Percentiles rank a stretch among this genome's conserved stretches.
These are phyloP conservation scores for Clepsis dumicolana DNA, from an alignment of 2,888 invertebrate genomes.

Conservation along the genomic window DNA sequence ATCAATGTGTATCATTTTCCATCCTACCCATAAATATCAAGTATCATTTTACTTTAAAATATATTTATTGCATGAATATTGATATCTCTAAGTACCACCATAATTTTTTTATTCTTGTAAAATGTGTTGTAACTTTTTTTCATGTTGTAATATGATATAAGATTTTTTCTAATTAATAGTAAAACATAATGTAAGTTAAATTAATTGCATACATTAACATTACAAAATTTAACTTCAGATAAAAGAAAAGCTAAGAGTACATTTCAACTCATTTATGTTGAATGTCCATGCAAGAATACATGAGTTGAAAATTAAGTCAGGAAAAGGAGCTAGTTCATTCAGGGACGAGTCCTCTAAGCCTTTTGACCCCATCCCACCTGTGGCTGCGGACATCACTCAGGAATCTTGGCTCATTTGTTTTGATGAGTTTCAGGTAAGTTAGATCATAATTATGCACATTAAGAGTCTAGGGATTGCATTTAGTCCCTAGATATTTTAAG, in stretches of 20 bases:
- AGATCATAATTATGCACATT: too few relatives aligned
- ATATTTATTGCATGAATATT: too few relatives aligned
- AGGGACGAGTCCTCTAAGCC: constrained; percentile 76
- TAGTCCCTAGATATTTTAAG: too few relatives aligned
- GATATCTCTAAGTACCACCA: not conserved
- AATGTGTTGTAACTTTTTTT: too few relatives aligned
- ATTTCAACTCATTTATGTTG: constrained; percentile 99
- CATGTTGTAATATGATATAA: too few relatives aligned
- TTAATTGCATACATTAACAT: constrained; percentile 15
- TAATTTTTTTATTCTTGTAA: too few relatives aligned
- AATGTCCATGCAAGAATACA: constrained; percentile 97
- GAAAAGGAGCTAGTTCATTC: constrained; percentile 79
- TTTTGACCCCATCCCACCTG: constrained; percentile 98
- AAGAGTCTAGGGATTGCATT: too few relatives aligned
- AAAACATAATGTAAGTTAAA: not conserved
- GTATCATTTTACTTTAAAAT: too few relatives aligned
- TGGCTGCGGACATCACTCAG: constrained; percentile 94
- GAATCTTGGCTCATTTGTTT: constrained; percentile 98
- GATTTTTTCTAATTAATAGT: not conserved
- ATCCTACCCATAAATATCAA: not conserved
- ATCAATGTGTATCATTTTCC: not conserved
- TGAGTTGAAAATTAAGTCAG: constrained; percentile 89
- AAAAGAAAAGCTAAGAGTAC: constrained; percentile 92
- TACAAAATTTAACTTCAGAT: constrained; percentile 78
- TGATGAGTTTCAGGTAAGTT: constrained; percentile 97